Base-by-base conservation (phyloP, 2,113 vertebrate genomes). In the Larimichthys polyactis region DNA sequence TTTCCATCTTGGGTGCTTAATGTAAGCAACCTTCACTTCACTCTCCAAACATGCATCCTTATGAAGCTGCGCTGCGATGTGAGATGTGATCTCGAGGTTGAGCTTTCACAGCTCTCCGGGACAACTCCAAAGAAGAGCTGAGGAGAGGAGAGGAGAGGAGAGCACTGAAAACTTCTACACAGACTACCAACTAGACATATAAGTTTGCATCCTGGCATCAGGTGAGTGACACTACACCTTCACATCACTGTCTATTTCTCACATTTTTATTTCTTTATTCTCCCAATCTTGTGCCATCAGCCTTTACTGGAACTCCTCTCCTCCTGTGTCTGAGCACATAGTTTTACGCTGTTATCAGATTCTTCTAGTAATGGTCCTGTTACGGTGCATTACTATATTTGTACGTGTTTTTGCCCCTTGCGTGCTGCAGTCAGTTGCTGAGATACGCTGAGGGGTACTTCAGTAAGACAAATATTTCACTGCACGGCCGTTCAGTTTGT, bases 351-450 rank as follows among this genome's bases (percentile, higher is more conserved):
- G 84, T 82, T 91, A 88, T 90, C 90, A 91, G 65, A 86, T 76
- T 83, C 67, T 77, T 78, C 48, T 27, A 52, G 71, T 29, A 66
- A 46, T 29, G 64, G 63, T 66, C 71, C 60, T 3, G 46, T 71
- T 78, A 60, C 55, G 24, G 71, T 32, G 24, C 89, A 89, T 91
- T 88, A 90, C 93, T 94, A 94, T 94, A 93, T 94, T 94, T 94
- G 93, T 94, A 83, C 85, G 54, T 91, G 92, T 82, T 83, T 82
- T 57, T 60, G 17, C 24, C 29, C 43, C 54, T 15, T 78, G 71
- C 78, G 44, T 63, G 54, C 75, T 51, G 27, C 69, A 20, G 67
- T 32, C 78, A 59, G 85, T 46, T 78, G 79, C 87, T 72, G 63
- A 54, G 79, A 84, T 62, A 62, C 52, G 49, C 51, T 14, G 55